Evolutionary conservation across 2,113 vertebrate species (phyloP), one percentile per base, ranked within the genome.

Genomic region (Sinocyclocheilus rhinocerous): DNA sequence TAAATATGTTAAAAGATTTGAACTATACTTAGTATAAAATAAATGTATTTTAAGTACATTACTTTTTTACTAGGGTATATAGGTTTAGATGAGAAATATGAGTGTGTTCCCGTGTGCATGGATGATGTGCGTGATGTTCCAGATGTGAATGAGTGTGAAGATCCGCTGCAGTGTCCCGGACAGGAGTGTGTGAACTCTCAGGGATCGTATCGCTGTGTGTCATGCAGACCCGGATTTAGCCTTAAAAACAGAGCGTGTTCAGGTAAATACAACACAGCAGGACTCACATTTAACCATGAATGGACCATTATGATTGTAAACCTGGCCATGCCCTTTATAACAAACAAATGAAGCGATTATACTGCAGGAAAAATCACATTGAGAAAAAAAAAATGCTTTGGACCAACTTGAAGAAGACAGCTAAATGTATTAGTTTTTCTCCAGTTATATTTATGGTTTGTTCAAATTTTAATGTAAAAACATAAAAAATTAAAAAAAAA

Each of bases 171-270:
- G 0, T 96, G 95, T 39, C 94, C 94, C 0, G 95, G 95, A 59
- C 95, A 95, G 81, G 94, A 95, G 85, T 96, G 95, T 87, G 88
- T 94, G 50, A 96, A 96, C 91, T 90, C 95, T 0, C 87, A 89
- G 0, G 95, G 95, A 4, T 95, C 95, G 29, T 96, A 93, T 91
- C 92, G 93, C 72, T 96, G 95, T 87, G 91, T 88, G 8, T 86
- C 94, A 22, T 96, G 95, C 77, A 90, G 85, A 1, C 63, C 87
- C 0, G 95, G 95, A 22, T 92, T 94, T 89, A 89, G 86, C 22
- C 90, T 94, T 18, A 92, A 87, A 24, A 92, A 50, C 1, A 89
- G 93, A 8, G 93, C 91, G 63, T 96, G 95, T 29, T 29, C 92
- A 84, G 95, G 95, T 96, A 91, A 63, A 42, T 36, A 42, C 10